Evolutionary conservation across 2,888 invertebrate species (phyloP).

Genomic region (Agrotis exclamationis): DNA sequence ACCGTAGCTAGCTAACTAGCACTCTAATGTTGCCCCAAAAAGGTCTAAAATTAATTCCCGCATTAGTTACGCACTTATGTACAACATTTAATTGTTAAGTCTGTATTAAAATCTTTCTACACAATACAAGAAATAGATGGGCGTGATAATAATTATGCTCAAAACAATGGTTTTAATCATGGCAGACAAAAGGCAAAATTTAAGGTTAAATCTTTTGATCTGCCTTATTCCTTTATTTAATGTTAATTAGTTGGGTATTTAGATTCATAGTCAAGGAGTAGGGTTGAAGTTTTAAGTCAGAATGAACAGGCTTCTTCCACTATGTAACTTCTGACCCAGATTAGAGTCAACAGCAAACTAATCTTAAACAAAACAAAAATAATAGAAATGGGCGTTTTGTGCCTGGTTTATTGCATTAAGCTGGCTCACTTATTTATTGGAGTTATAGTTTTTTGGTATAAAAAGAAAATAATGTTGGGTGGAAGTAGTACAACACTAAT

Average conservation of each 20-base stretch:
- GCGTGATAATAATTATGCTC: constrained; percentile 7
- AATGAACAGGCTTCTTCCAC: too few relatives aligned
- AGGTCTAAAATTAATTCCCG: not conserved
- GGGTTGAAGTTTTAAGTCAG: not conserved
- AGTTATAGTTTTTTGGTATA: too few relatives aligned
- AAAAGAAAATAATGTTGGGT: too few relatives aligned
- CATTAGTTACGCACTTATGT: not conserved
- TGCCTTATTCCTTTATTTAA: not conserved
- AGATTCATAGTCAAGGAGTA: not conserved
- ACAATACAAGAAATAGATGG: constrained; percentile 23
- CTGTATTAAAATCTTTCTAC: not conserved
- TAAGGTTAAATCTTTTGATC: not conserved
- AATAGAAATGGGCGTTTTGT: too few relatives aligned
- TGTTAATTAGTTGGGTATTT: not conserved
- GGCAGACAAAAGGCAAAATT: not conserved
- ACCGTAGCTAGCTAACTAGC: not conserved
- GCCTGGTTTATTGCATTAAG: too few relatives aligned
- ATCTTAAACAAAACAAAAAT: too few relatives aligned
- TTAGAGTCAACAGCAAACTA: too few relatives aligned
- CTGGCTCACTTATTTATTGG: too few relatives aligned
- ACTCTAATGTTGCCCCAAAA: not conserved
- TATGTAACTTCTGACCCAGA: too few relatives aligned
- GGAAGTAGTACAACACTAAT: too few relatives aligned
- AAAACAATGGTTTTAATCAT: constrained; percentile 36
- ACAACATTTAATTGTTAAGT: too few relatives aligned